A percentile compares a stretch with the other conserved stretches of the same genome.
Evolutionary conservation across 2,113 vertebrate genomes (phyloP).

Genomic region (Strigops habroptila): DNA sequence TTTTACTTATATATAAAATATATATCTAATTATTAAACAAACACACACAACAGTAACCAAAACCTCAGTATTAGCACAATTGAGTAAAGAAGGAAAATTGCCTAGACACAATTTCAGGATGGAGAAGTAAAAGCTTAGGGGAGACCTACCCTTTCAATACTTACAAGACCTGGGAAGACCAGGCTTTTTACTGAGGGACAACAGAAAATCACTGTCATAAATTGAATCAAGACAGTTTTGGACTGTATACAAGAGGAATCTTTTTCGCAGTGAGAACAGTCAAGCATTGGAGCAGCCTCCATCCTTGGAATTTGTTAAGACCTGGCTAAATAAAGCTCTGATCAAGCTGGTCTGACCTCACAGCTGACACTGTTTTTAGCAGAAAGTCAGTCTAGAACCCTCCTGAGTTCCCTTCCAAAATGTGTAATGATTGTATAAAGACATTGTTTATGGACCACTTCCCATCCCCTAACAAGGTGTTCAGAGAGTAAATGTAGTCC

Average conservation of each 20-base stretch:
- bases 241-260: accelerated
- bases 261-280: neutral
- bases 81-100: neutral
- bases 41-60: neutral
- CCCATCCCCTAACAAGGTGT: neutral
- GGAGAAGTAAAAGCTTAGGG: neutral
- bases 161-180: neutral
- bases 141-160: neutral
- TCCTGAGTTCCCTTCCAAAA: neutral
- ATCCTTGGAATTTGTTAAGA: neutral
- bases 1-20: neutral
- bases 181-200: neutral
- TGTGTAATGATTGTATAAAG: neutral
- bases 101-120: neutral
- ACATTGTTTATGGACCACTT: neutral
- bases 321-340: neutral
- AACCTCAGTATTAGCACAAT: neutral
- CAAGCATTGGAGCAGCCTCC: neutral
- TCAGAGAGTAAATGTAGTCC: neutral
- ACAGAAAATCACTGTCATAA: neutral
- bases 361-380: neutral
- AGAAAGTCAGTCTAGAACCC: neutral
- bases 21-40: neutral
- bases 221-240: neutral
- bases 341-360: neutral